phyloP scores from a whole-genome alignment of 2,888 invertebrate genomes.

The Rotaria sp. region DNA sequence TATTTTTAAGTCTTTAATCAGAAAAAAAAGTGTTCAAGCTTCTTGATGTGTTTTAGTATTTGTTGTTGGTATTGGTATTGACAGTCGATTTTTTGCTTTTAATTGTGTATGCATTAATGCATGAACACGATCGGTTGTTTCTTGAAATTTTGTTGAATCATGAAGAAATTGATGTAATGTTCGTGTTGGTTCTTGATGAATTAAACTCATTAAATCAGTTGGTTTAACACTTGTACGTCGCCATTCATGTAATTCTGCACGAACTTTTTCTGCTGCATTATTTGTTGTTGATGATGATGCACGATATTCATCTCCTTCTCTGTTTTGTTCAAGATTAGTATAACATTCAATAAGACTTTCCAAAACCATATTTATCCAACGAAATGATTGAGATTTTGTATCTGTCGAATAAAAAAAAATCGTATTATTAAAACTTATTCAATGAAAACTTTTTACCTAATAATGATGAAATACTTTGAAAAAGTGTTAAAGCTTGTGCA shows the following conservation, averaged over 20 bases:
- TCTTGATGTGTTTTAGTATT: not conserved
- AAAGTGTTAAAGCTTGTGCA: not conserved
- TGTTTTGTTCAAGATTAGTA: not conserved
- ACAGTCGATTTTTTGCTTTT: not conserved
- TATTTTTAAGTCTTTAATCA: not conserved
- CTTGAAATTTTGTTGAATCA: not conserved
- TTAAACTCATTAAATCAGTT: not conserved
- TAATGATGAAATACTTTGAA: not conserved
- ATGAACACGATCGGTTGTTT: not conserved
- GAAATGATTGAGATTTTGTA: constrained; percentile 15
- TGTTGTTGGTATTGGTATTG: not conserved
- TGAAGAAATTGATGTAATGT: constrained; percentile 1
- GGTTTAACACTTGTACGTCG: not conserved
- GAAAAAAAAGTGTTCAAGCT: not conserved
- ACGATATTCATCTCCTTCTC: not conserved
- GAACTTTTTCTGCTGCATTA: not conserved
- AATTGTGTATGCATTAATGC: not conserved
- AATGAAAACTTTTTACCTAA: not conserved
- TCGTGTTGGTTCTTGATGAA: not conserved
- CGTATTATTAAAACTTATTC: too few species aligned
- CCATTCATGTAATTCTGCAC: not conserved
- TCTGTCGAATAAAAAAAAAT: not conserved
- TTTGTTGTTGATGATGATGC: not conserved
- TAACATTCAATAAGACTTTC: constrained; percentile 17
- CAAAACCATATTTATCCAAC: not conserved